phyloP scores from a whole-genome alignment of 23 tunicate genomes.

The Aplidium turbinatum region DNA sequence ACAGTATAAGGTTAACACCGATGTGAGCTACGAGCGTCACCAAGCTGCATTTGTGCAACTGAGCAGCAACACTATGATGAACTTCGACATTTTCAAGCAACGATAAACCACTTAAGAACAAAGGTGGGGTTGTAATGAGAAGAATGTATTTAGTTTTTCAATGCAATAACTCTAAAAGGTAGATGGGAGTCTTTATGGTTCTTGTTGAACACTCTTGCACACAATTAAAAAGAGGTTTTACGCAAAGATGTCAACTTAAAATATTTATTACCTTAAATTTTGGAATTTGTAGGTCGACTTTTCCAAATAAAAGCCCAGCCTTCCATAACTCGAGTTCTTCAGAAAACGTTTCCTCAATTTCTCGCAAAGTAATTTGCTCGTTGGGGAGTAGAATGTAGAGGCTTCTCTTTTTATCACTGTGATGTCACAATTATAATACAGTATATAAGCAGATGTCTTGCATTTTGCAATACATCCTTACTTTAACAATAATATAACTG shows the following conservation, averaged over 20 bases:
- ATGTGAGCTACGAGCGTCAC: background rate
- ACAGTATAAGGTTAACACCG: background rate
- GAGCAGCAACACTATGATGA: background rate
- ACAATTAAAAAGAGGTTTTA: no score
- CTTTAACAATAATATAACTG: no score
- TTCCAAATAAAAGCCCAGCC: background rate
- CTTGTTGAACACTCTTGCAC: no score
- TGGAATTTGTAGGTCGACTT: conserved; percentile 7
- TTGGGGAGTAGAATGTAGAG: conserved; percentile 15
- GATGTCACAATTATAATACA: background rate
- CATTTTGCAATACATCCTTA: no score
- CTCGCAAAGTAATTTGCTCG: background rate
- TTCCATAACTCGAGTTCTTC: background rate
- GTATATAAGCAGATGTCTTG: background rate
- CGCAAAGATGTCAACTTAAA: no score
- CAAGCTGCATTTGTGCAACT: background rate
- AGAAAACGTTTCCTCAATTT: background rate
- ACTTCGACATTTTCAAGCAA: background rate
- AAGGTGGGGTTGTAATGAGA: background rate
- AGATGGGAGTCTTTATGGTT: no score
- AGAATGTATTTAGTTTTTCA: no score
- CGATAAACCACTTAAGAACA: background rate
- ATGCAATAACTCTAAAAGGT: no score
- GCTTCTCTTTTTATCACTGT: background rate
- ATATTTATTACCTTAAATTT: conserved; percentile 9